Evolutionary conservation across 1,140 invertebrate species (phyloP).

Genomic region (Bombus ignitus): DNA sequence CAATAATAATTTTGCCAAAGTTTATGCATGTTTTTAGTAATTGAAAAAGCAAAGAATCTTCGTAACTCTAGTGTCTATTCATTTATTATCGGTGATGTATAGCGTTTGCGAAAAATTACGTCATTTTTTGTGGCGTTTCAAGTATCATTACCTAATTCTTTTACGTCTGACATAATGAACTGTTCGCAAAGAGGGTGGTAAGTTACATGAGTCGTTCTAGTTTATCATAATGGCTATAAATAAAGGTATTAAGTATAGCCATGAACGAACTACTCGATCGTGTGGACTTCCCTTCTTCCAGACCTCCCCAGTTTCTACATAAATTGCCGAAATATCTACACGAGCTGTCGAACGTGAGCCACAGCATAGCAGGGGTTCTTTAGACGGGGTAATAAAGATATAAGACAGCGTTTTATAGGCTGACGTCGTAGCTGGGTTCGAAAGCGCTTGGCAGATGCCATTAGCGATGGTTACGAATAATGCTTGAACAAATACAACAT

Average conservation of each 20-base stretch:
- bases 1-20: neutral
- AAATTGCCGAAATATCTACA: constrained; percentile 60
- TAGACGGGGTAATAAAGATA: constrained; percentile 64
- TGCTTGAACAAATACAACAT: neutral
- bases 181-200: neutral
- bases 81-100: neutral
- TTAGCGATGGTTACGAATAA: constrained; percentile 37
- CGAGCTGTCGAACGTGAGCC: constrained; percentile 41
- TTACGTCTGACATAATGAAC: constrained; percentile 15
- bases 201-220: constrained; percentile 4
- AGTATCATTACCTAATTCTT: constrained; percentile 3
- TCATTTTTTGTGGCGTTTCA: neutral
- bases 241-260: constrained; percentile 39
- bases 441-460: constrained; percentile 50
- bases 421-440: constrained; percentile 34
- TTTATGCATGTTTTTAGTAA: neutral
- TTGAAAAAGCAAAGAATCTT: neutral
- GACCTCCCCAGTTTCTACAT: constrained; percentile 40
- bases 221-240: constrained; percentile 46
- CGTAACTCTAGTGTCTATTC: neutral
- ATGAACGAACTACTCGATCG: constrained; percentile 37
- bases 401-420: constrained; percentile 55
- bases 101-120: neutral
- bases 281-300: constrained; percentile 3
- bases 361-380: constrained; percentile 31